phyloP scores from a whole-genome alignment of 1,140 invertebrate species.

The Brachionus calyciflorus region DNA sequence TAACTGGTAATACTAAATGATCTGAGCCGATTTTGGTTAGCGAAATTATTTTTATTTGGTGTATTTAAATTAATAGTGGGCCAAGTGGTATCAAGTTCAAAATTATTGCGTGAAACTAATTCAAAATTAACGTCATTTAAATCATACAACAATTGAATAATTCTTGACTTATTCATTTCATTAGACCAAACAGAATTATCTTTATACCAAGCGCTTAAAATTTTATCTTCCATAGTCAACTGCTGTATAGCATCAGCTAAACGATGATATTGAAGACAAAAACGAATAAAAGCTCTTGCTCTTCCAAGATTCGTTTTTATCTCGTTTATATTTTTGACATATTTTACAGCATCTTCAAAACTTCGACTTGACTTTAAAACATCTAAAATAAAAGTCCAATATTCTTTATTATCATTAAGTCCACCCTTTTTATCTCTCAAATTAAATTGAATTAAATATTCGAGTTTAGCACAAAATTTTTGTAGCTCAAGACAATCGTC shows the following conservation, averaged over 20 bases:
- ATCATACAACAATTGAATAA: slow-evolving; percentile 60
- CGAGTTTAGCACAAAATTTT: slow-evolving; percentile 60
- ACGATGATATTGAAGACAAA: slow-evolving; percentile 61
- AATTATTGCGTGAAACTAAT: slow-evolving; percentile 57
- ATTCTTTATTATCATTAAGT: slow-evolving; percentile 46
- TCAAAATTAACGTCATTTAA: slow-evolving; percentile 63
- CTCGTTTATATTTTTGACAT: slow-evolving; percentile 59
- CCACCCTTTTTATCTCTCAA: slow-evolving; percentile 57
- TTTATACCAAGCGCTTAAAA: slow-evolving; percentile 55
- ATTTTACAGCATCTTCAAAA: slow-evolving; percentile 59
- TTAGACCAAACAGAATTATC: slow-evolving; percentile 55
- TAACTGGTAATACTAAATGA: slow-evolving; percentile 56
- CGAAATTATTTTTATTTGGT: slow-evolving; percentile 48
- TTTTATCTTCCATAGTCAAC: slow-evolving; percentile 56
- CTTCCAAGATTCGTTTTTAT: slow-evolving; percentile 60
- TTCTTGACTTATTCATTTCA: slow-evolving; percentile 50
- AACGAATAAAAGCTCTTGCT: slow-evolving; percentile 61
- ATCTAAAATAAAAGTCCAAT: slow-evolving; percentile 61
- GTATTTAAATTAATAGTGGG: slow-evolving; percentile 58
- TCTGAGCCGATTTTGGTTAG: slow-evolving; percentile 52
- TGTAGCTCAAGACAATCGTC: slow-evolving; percentile 60
- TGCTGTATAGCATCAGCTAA: slow-evolving; percentile 61
- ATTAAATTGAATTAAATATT: slow-evolving; percentile 56
- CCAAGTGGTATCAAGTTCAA: slow-evolving; percentile 62
- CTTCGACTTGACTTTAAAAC: slow-evolving; percentile 56